Evolutionary conservation across 2,113 vertebrate genomes (phyloP), one percentile per base, ranked within the genome.

Genomic region (Brachypteracias leptosomus): DNA sequence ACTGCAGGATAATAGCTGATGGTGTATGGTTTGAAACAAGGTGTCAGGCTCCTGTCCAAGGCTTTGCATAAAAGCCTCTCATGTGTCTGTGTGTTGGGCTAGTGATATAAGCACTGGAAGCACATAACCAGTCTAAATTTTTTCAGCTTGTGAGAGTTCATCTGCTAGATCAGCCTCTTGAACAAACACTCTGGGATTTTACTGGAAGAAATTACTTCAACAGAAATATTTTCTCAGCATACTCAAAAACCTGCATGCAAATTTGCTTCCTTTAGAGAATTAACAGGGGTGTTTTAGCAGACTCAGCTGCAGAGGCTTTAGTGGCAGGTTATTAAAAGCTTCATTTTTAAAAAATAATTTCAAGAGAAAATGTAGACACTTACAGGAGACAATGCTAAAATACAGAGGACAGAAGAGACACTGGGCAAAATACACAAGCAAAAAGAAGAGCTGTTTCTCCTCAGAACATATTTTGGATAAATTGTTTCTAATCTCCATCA

Each of bases 141-240:
- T 84, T 96, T 83, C 75, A 94, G 70, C 33, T 81, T 95, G 46
- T 81, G 35, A 85, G 95, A 95, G 28, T 79, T 95, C 75, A 83
- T 95, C 62, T 78, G 54, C 96, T 88, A 96, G 63, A 76, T 8
- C 51, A 92, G 40, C 29, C 42, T 93, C 85, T 89, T 95, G 72
- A 96, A 95, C 52, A 96, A 97, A 81, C 52, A 90, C n/a, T 49
- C 46, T 75, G 81, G 74, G 85, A 96, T 81, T 94, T 95, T n/a
- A 88, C 19, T 84, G 85, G 90, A 96, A 96, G 92, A 95, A 96
- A 88, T 73, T 70, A 87, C 75, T 94, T 85, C 62, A 91, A 74
- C 42, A 90, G 52, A 83, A 90, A 91, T 31, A 85, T 93, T 95
- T 59, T 35, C 15, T 85, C 77, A 63, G 77, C 86, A 77, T 74